phyloP scores from a whole-genome alignment of 1,140 invertebrate species.

The Drosophila ironensis region DNA sequence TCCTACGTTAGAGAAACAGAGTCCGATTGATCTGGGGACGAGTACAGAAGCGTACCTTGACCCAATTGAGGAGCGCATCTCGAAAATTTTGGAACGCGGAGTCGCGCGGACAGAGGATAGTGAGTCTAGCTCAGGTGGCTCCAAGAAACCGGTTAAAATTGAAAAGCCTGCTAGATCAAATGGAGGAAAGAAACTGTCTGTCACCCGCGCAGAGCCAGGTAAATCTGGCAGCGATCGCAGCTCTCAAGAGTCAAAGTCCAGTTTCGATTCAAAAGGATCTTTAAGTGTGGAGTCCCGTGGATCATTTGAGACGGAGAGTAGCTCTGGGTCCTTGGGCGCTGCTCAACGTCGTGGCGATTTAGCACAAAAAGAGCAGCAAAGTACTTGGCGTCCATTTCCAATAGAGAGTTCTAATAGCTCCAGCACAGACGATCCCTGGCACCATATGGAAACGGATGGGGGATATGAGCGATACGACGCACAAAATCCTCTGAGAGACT shows the following conservation, averaged over 20 bases:
- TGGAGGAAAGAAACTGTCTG: constrained; percentile 69
- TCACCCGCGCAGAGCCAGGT: constrained; percentile 45
- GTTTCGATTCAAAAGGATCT: constrained; percentile 85
- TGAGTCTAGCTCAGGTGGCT: constrained; percentile 76
- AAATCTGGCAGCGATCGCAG: constrained; percentile 80
- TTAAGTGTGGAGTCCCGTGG: constrained; percentile 86
- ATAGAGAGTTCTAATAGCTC: constrained; percentile 90
- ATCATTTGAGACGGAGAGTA: constrained; percentile 88
- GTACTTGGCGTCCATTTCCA: constrained; percentile 91
- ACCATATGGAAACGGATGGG: constrained; percentile 87
- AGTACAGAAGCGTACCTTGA: constrained; percentile 76
- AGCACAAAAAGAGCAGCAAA: constrained; percentile 85
- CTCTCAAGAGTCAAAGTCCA: constrained; percentile 84
- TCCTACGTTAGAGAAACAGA: constrained; percentile 85
- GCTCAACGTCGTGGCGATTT: constrained; percentile 85
- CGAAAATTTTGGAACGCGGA: constrained; percentile 63
- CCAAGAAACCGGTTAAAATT: constrained; percentile 68
- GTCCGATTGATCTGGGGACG: constrained; percentile 83
- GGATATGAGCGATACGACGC: constrained; percentile 84
- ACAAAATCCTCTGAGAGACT: constrained; percentile 82
- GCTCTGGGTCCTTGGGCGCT: constrained; percentile 87
- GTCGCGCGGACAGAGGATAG: constrained; percentile 58
- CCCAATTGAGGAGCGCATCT: constrained; percentile 75
- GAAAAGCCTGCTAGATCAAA: constrained; percentile 72
- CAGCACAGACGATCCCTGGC: constrained; percentile 91